phyloP scores from a whole-genome alignment of 2,113 vertebrate genomes.

The Xiphorhynchus elegans region DNA sequence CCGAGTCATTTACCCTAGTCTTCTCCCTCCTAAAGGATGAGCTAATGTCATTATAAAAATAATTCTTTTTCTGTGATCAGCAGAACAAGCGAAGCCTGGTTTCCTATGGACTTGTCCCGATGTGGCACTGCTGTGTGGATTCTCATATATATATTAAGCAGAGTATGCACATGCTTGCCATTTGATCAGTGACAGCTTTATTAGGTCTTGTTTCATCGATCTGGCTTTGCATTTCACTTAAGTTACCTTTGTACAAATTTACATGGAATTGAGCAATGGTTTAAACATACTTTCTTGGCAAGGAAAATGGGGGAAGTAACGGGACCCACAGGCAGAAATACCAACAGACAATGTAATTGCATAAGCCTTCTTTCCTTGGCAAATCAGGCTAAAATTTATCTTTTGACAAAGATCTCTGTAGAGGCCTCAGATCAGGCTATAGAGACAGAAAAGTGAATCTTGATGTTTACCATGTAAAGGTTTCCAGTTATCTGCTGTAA shows the following conservation, averaged over 20 bases:
- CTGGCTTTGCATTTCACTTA: not conserved
- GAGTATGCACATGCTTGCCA: not conserved
- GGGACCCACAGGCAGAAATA: not conserved
- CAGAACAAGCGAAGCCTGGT: not conserved
- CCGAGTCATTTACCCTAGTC: not conserved
- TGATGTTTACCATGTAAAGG: not conserved
- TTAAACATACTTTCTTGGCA: conserved; percentile 5
- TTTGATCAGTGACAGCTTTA: not conserved
- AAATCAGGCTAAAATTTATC: conserved; percentile 11
- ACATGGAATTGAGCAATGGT: not conserved
- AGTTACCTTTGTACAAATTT: conserved; percentile 35
- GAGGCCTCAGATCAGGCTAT: not conserved
- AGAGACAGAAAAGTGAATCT: not conserved
- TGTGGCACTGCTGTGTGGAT: not conserved
- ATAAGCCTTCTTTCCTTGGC: not conserved
- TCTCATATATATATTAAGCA: not conserved
- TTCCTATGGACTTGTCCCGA: conserved; percentile 7
- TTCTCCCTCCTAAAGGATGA: conserved; percentile 3
- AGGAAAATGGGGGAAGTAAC: not conserved
- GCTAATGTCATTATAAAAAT: conserved; percentile 2
- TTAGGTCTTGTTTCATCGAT: not conserved
- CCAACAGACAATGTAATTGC: not conserved
- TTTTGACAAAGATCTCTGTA: not conserved
- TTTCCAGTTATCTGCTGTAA: not conserved
- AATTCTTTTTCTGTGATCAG: conserved; percentile 1